Base-by-base conservation (phyloP, 2,113 vertebrate species). In the Cephalopterus ornatus region DNA sequence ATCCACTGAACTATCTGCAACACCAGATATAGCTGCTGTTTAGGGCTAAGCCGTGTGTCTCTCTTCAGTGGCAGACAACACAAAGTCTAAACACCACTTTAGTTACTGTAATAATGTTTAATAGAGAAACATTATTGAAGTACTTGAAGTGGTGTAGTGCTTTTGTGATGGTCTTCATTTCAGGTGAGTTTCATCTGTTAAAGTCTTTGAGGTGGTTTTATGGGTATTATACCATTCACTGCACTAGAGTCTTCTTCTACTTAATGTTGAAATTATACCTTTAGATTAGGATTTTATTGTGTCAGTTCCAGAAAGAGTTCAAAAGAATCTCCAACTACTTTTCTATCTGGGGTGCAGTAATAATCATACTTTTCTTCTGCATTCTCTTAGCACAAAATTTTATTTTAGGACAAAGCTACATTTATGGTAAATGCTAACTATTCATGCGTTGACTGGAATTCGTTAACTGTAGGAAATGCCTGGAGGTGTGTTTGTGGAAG, bases 401-500 rank as follows among this genome's bases (percentile, higher is more conserved):
- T 65, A 49, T 85, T 82, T 86, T 24, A 84, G 46, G 58, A 76
- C 37, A 81, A 81, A 91, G 52, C 52, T 79, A 14, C 68, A 50
- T 74, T 89, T 74, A 89, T 46, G 42, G 58, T 72, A 93, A 78
- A 89, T 70, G 46, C 67, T 92, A 94, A 88, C 76, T 91, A 53
- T 94, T 94, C 87, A 67, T 67, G 32, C 59, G 49, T 86, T 90
- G 85, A 90, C 77, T 94, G 77, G 66, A 94, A 86, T 93, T 94
- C 68, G 75, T 88, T 89, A 89, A 66, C 32, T 55, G 72, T 47
- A 78, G 44, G 58, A 75, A 88, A 77, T 56, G 53, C 84, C 77
- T 93, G 50, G 41, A 95, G 73, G 17, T 55, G 10, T 44, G 30
- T 78, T 87, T 75, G 8, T 58, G 37, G 37, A 92, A 93, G 58